Conservation (phyloP, 2,113 vertebrate species). For the Hippopotamus amphibius region DNA sequence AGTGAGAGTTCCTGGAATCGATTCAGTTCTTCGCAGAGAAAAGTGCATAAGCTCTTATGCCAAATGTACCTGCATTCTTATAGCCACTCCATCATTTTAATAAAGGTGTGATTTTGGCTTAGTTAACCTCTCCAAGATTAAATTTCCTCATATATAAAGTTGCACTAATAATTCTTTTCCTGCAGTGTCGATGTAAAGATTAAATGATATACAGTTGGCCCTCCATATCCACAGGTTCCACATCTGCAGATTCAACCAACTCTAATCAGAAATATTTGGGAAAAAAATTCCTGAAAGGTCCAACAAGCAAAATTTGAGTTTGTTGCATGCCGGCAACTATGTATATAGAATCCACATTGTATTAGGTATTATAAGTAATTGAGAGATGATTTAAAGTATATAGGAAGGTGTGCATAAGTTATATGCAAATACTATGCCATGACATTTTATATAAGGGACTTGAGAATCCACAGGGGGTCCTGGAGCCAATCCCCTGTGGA, state of each 20-base stretch:
- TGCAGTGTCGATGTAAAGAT: slow-evolving; percentile 4
- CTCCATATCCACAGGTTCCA: neutral
- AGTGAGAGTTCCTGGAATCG: neutral
- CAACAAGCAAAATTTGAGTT: neutral
- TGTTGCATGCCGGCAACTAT: neutral
- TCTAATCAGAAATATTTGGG: neutral
- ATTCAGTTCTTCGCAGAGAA: slow-evolving; percentile 28
- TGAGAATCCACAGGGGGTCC: neutral
- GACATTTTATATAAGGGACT: too few relatives aligned
- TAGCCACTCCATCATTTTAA: slow-evolving; percentile 30
- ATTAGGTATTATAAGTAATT: neutral
- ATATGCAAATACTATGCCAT: too few relatives aligned
- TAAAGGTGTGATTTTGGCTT: slow-evolving; percentile 9
- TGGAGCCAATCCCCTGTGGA: neutral
- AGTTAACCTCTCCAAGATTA: neutral
- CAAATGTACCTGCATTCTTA: slow-evolving; percentile 8
- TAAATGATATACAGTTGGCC: neutral
- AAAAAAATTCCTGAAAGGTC: neutral
- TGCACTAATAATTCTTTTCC: neutral
- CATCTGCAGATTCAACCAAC: neutral
- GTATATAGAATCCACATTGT: neutral
- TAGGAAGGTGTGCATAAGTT: too few relatives aligned
- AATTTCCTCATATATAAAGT: slow-evolving; percentile 1
- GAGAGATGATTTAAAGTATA: neutral
- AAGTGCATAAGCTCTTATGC: neutral